Evolutionary conservation across 1,140 invertebrate genomes (phyloP).

Genomic region (Trichoplusia ni): DNA sequence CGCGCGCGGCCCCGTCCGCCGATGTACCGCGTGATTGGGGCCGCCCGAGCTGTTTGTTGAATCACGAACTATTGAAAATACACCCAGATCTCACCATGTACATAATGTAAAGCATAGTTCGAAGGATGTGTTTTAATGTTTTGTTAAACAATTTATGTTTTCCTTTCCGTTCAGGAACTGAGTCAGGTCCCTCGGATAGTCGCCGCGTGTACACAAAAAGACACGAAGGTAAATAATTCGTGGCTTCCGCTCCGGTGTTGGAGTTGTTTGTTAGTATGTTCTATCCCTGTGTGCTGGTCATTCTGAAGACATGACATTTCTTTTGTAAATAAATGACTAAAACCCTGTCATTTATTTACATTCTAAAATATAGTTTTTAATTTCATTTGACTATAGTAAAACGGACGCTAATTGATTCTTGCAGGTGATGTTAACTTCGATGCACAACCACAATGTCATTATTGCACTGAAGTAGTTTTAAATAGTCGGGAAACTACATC

Average conservation of each 20-base stretch:
- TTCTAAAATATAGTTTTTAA: background rate
- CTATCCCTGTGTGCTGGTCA: conserved; percentile 18
- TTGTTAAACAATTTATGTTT: conserved; percentile 40
- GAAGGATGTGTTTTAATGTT: conserved; percentile 25
- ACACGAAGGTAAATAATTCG: conserved; percentile 67
- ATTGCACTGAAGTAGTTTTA: background rate
- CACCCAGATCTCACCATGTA: conserved; percentile 56
- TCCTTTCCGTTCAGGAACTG: conserved; percentile 62
- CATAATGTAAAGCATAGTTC: conserved; percentile 70
- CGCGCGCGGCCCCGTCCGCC: background rate
- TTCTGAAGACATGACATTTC: conserved; percentile 15
- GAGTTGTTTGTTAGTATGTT: conserved; percentile 34
- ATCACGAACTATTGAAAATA: conserved; percentile 33
- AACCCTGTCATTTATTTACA: conserved; percentile 13
- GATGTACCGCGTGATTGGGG: too few species aligned
- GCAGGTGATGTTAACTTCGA: background rate
- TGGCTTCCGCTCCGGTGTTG: conserved; percentile 39
- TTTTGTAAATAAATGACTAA: conserved; percentile 12
- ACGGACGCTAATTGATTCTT: background rate
- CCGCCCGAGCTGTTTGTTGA: background rate
- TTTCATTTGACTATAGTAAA: conserved; percentile 26
- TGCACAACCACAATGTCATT: background rate
- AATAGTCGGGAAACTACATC: background rate
- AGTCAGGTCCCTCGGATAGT: conserved; percentile 43
- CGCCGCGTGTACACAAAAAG: conserved; percentile 59